These are phyloP conservation scores for Psittacus erithacus DNA, from an alignment of 2,113 vertebrate genomes.

Conservation along the genomic window DNA sequence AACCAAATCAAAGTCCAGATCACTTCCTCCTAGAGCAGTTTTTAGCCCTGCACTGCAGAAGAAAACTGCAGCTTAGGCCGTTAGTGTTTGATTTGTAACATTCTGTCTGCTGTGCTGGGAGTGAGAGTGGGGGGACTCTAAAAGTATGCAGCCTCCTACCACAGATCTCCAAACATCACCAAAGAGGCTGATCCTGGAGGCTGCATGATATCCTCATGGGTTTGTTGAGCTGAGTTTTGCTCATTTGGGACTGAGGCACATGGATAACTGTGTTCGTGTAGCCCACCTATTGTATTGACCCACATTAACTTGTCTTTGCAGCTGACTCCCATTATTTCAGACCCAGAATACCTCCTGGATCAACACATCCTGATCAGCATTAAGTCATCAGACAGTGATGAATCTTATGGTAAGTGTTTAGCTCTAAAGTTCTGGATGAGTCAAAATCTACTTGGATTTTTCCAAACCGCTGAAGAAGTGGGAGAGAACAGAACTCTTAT, in stretches of 20 bases:
- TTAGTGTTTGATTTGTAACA: not conserved
- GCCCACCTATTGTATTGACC: not conserved
- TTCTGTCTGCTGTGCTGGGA: not conserved
- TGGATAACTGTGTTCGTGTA: not conserved
- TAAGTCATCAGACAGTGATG: constrained; percentile 93
- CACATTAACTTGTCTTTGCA: constrained; percentile 62
- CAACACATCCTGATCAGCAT: constrained; percentile 96
- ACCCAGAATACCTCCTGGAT: constrained; percentile 94
- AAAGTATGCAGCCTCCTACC: not conserved
- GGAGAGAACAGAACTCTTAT: not conserved
- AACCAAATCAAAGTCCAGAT: not conserved
- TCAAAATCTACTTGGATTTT: constrained; percentile 38
- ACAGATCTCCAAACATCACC: not conserved
- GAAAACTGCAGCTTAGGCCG: not conserved
- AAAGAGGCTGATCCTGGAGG: not conserved
- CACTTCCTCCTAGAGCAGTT: not conserved
- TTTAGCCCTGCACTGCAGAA: not conserved
- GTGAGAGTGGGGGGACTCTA: not conserved
- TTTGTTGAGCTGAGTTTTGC: not conserved
- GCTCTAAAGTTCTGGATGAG: constrained; percentile 14
- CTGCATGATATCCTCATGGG: not conserved
- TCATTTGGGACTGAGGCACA: not conserved
- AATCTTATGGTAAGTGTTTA: constrained; percentile 88
- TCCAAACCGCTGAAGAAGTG: not conserved
- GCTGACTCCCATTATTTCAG: constrained; percentile 96